Base-by-base conservation (phyloP, 2,888 invertebrate species). In the Melanotus villosus region DNA sequence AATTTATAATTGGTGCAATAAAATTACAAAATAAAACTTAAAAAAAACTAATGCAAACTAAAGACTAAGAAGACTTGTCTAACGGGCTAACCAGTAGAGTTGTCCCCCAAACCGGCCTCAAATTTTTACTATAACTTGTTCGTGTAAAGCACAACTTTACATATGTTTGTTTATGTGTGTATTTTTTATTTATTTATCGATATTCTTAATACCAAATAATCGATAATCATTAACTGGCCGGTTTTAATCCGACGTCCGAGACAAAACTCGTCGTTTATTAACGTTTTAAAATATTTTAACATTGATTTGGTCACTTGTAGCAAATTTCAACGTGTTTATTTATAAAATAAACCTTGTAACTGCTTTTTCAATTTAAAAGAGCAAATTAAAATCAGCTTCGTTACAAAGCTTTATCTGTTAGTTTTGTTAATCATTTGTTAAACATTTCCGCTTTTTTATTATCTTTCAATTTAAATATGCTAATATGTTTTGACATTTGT, bases 81-180 rank as follows among this genome's bases (percentile, higher is more conserved):
- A 62, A 52, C 62, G 52, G 50, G 60, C 45, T 52, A 26, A 12
- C 14, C 34, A 9, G 14, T 12, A 30, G 16, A 16, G 50, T 50
- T 18, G 45, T 34, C 52, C 62, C 62, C 63, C 26, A 63, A 52
- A 62, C 41, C 52, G 63, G 63, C 63, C 63, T 14, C 63, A 63
- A 63, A 52, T 19, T 60, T n/a, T n/a, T 32, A 60, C 59, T 60
- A 45, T 26, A 41, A 41, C 21, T 38, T 54, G 19, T 43, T 12
- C 50, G 21, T 64, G 64, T 64, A 64, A 64, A 54, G 26, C 56
- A 56, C 64, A 16, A 23, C 26, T 56, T n/a, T 56, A 56, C 64
- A 63, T 38, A 32, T 54, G 56, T 56, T 63, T 64, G 64, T 64
- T 56, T 56, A 64, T 30, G 38, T 41, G 43, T 45, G 21, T n/a